Evolutionary conservation across 2,888 invertebrate genomes (phyloP), one percentile per base, ranked within the genome.

Genomic region (Spatulosminthurus flaviceps): DNA sequence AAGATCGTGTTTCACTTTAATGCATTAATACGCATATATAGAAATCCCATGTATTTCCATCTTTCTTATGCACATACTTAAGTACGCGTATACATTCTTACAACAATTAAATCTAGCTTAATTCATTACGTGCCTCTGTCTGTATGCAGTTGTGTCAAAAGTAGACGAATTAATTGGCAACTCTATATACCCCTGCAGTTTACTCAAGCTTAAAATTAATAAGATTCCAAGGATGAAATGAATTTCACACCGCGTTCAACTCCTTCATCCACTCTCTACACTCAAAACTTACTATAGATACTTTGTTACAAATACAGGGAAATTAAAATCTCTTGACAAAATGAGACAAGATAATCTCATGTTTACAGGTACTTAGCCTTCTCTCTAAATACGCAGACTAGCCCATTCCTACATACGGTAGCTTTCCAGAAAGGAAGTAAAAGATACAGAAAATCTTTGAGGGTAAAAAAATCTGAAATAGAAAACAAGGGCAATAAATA

Each of bases 171-270:
- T 51, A 51, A 51, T 51, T 51, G 51, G 51, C 9, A 51, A 51
- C 19, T 19, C 51, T 51, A 34, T 9, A 34, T 34, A 34, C 5
- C 9, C 34, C n/a, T n/a, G n/a, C 9, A 51, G 51, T 51, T 51
- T 51, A 51, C 51, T 51, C 51, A 51, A 51, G 51, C 51, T n/a
- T 51, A 51, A 51, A 51, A 51, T 51, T 51, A 51, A 51, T 51
- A 51, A 51, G 51, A 51, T 51, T 34, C 51, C 7, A 51, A 51
- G 51, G 51, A 51, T 51, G 51, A 51, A 51, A 51, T 11, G 5
- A 5, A 51, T 51, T 51, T 51, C 16, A 16, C 4, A 19, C 9
- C 51, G 16, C 16, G 16, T 51, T 51, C 16, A 1, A 34, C 9
- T 1, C 51, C 16, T 16, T 4, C 51, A 9, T 51, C 16, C 16